Base-by-base conservation (phyloP, 1,140 invertebrate species). In the Liolophura sinensis region DNA sequence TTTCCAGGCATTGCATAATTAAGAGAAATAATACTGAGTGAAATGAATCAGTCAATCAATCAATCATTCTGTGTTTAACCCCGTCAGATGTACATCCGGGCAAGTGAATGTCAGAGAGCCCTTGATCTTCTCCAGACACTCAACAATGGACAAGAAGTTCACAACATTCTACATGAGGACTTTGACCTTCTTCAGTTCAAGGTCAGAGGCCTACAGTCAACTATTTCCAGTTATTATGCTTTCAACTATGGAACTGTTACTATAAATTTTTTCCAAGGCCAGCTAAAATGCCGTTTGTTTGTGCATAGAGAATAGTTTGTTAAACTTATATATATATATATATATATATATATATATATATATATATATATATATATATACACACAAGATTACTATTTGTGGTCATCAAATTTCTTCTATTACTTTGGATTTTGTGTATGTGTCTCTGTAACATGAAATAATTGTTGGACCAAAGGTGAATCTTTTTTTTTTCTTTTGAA, bases 131-230 rank as follows among this genome's bases (percentile, higher is more conserved):
- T 54, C 24, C 51, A 54, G n/a, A 54, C n/a, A 54, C 51, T 54
- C 51, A 54, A 54, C 15, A 15, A 54, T 54, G 51, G 51, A 24
- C n/a, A 15, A 15, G 24, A n/a, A 54, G 24, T 54, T 11, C 24
- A n/a, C 15, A 54, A 54, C 51, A n/a, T 54, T 15, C 51, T 54
- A 5, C n/a, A 54, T 15, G 24, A n/a, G n/a, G 51, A 54, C 25
- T 86, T 88, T 64, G 77, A 84, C 68, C 73, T 80, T 31, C 73
- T 71, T 25, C 79, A 81, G 60, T 86, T 86, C 67, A 81, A 83
- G 72, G 84, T 83, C 71, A 65, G 62, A 6, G 22, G n/a, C 25
- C 25, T 50, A 40, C 31, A 5, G 31, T 40, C 31, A n/a, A n/a
- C n/a, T n/a, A 40, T 40, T 40, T 40, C 9, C 31, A 40, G 31